Conservation (phyloP, 2,797 vertebrate genomes). For the Phataginus tricuspis region DNA sequence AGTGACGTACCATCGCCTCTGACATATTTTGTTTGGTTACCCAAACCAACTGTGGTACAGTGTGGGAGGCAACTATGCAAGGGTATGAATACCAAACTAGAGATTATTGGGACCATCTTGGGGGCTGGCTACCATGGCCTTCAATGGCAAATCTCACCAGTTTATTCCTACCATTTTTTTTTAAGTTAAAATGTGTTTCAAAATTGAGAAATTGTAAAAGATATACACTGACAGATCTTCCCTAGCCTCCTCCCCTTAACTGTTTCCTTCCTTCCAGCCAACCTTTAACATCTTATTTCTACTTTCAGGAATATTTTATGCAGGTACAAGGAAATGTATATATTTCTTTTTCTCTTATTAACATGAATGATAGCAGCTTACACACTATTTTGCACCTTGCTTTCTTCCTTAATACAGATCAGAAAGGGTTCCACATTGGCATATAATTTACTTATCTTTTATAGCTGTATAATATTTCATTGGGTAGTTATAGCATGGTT, state of each 20-base stretch:
- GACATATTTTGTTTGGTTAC: neutral
- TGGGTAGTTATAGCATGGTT: neutral
- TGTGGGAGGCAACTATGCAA: neutral
- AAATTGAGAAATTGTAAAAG: slow-evolving; percentile 6
- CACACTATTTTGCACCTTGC: neutral
- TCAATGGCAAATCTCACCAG: neutral
- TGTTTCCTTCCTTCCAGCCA: neutral
- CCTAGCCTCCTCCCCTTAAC: neutral
- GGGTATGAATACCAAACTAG: neutral
- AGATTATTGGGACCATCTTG: neutral
- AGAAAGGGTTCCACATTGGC: neutral
- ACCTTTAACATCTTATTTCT: slow-evolving; percentile 19
- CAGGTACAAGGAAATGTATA: neutral
- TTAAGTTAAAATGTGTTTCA: slow-evolving; percentile 10
- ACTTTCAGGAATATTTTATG: neutral
- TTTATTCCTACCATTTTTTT: neutral
- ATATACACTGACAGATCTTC: neutral
- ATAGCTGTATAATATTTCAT: neutral
- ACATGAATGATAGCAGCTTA: neutral
- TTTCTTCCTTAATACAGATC: neutral
- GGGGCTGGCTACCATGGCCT: neutral
- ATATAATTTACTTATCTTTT: slow-evolving; percentile 3
- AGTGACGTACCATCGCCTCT: neutral
- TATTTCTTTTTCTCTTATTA: neutral
- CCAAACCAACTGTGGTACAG: neutral